Percentiles rank a stretch among this genome's conserved stretches.
Conservation (phyloP, 2,797 vertebrate genomes). For the Tragopan temminckii region DNA sequence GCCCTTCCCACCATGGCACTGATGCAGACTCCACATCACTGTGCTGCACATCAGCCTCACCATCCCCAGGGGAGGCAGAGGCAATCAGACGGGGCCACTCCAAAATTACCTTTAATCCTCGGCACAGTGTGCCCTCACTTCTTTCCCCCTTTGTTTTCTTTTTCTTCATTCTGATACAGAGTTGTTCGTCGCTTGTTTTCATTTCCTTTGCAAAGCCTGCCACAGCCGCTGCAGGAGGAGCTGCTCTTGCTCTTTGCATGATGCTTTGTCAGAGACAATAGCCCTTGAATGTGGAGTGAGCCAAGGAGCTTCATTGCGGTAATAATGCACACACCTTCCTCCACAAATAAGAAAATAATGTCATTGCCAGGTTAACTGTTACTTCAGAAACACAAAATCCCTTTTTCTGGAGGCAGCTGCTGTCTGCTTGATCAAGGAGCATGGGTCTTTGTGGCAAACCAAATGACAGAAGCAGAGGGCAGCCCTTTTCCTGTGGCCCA, state of each 20-base stretch:
- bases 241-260: slow-evolving; percentile 11
- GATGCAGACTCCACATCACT: background rate
- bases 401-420: background rate
- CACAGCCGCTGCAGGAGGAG: background rate
- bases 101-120: slow-evolving; percentile 27
- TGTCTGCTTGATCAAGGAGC: background rate
- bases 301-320: slow-evolving; percentile 27
- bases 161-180: background rate
- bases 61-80: background rate
- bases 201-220: slow-evolving; percentile 38
- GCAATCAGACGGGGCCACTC: background rate
- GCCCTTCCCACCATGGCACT: background rate
- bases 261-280: slow-evolving; percentile 30
- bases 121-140: background rate
- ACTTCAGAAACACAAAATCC: slow-evolving; percentile 6
- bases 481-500: background rate
- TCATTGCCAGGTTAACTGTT: slow-evolving; percentile 40
- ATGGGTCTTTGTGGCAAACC: background rate
- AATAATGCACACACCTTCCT: background rate
- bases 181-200: background rate
- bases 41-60: background rate
- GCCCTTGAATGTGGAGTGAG: background rate
- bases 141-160: background rate
- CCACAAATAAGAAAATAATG: slow-evolving; percentile 38
- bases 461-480: background rate